Evolutionary conservation across 2,113 vertebrate genomes (phyloP).

Genomic region (Dipodomys stephensi): DNA sequence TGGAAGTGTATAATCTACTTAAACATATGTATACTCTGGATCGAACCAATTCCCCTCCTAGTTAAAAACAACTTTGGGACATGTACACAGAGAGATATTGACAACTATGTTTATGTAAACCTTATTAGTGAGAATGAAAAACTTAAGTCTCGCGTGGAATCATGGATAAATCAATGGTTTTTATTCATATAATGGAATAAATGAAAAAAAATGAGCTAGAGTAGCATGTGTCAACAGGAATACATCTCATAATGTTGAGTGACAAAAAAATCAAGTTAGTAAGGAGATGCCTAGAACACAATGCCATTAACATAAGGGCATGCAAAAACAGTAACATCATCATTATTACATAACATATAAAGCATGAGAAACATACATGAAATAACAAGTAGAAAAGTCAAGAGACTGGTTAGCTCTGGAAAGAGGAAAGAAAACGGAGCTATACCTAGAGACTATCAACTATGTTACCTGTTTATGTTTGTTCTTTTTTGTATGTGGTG

Average conservation of each 20-base stretch:
- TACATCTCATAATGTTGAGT: neutral
- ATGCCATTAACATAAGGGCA: neutral
- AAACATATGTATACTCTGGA: neutral
- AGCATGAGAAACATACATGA: rapidly evolving
- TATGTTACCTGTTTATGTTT: neutral
- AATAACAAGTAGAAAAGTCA: neutral
- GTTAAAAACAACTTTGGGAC: neutral
- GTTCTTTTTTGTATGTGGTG: no score
- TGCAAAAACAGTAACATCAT: neutral
- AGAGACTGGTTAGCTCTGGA: neutral
- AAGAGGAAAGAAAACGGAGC: neutral
- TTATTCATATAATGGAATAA: neutral
- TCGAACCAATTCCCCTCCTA: neutral
- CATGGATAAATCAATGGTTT: neutral
- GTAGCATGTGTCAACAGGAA: neutral
- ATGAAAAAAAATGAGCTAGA: neutral
- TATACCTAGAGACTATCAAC: neutral
- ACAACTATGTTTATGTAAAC: neutral
- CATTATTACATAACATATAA: neutral
- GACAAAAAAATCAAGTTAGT: neutral
- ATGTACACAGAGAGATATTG: neutral
- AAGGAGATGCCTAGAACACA: neutral
- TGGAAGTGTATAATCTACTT: neutral
- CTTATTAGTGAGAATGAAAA: neutral
- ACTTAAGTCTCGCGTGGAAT: neutral